phyloP scores from a whole-genome alignment of 2,113 vertebrate species.

The Felis chaus region DNA sequence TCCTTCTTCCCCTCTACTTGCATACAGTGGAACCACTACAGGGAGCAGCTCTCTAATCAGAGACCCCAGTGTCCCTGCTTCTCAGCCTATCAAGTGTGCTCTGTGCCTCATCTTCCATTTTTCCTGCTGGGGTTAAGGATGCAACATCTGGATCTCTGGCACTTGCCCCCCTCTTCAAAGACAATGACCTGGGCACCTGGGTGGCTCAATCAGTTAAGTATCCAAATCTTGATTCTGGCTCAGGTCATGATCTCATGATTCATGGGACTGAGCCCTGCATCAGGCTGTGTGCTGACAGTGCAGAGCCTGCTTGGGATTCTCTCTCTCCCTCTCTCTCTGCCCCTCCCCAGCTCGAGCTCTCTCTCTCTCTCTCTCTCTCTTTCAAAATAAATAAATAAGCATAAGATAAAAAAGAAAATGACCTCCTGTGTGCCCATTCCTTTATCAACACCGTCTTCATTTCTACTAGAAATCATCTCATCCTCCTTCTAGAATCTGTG shows the following conservation, averaged over 20 bases:
- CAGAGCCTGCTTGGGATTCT: too few species aligned
- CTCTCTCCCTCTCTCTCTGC: too few species aligned
- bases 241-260: too few species aligned
- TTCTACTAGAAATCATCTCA: background rate
- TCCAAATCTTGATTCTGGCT: too few species aligned
- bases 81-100: background rate
- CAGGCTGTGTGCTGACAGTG: too few species aligned
- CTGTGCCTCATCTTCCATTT: background rate
- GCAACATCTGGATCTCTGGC: background rate
- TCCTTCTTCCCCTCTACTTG: background rate
- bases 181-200: background rate
- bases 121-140: background rate
- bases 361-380: too few species aligned
- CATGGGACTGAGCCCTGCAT: too few species aligned
- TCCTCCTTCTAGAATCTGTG: background rate
- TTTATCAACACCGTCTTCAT: background rate
- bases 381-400: too few species aligned
- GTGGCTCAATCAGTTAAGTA: too few species aligned
- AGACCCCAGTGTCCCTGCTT: background rate
- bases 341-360: too few species aligned
- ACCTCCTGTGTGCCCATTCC: background rate
- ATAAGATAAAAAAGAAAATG: background rate
- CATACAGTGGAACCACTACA: background rate
- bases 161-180: background rate
- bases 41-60: background rate